phyloP scores from a whole-genome alignment of 2,797 vertebrate genomes.

The Semaprochilodus insignis region DNA sequence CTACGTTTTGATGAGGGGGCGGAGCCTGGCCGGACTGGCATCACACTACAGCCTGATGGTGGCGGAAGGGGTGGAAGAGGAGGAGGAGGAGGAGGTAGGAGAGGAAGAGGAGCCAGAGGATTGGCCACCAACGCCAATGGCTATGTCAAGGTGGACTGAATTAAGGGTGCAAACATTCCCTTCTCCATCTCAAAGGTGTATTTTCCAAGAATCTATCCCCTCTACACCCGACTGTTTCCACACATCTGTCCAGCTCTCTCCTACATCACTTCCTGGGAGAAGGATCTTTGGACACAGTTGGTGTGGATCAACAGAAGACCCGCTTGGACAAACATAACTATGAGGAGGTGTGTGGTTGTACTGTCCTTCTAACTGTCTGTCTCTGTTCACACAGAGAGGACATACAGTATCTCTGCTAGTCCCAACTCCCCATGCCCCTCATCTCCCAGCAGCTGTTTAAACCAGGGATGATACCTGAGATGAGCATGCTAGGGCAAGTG shows the following conservation, averaged over 20 bases:
- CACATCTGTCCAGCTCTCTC: conserved; percentile 36
- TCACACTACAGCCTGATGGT: conserved; percentile 19
- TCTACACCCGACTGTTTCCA: conserved; percentile 6
- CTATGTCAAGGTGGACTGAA: conserved; percentile 79
- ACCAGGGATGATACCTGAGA: conserved; percentile 17
- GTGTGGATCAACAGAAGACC: conserved; percentile 4
- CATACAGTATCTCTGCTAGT: neutral
- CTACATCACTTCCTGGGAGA: neutral
- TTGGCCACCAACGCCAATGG: conserved; percentile 83
- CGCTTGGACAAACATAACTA: conserved; percentile 9
- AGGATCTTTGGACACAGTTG: conserved; percentile 14
- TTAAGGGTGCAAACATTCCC: neutral
- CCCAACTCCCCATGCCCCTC: neutral
- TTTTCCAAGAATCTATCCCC: neutral
- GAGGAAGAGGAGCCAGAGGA: conserved; percentile 62
- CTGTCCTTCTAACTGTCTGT: neutral
- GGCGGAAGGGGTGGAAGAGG: conserved; percentile 41
- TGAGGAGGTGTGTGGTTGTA: conserved; percentile 14
- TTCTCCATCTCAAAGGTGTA: conserved; percentile 14
- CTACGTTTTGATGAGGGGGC: conserved; percentile 88
- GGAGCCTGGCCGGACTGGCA: conserved; percentile 77
- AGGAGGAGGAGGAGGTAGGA: conserved; percentile 48
- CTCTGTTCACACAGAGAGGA: neutral
- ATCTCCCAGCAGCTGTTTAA: conserved; percentile 1
- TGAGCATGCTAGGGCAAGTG: conserved; percentile 20